Evolutionary conservation across 2,113 vertebrate genomes (phyloP), one percentile per base, ranked within the genome.

Genomic region (Menidia beryllina): DNA sequence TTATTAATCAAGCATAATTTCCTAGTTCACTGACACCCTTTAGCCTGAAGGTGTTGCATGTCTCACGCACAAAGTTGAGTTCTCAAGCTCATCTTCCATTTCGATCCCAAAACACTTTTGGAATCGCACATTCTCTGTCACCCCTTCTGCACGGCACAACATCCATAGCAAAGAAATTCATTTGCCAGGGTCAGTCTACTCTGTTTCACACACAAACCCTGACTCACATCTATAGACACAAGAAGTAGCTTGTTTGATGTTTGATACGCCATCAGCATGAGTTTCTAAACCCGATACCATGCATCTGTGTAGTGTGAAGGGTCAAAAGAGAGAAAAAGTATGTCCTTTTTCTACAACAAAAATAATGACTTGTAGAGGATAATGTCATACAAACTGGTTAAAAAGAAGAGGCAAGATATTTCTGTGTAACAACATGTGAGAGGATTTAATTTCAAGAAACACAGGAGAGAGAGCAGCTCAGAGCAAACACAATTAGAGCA

Each of bases 401-500:
- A 34, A 34, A 2, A 34, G 30, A 6, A 34, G 10, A 5, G 7
- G 10, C 30, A 34, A 34, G 5, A 1, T 34, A 34, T 47, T 45
- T 41, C 27, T 49, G 12, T 68, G n/a, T 25, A 65, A 57, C 45
- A 20, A 43, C 39, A 60, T 58, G 27, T 51, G 39, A 34, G 13
- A 49, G 53, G 34, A 34, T 47, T 75, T 4, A 24, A 23, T 20
- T 56, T 38, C 53, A 2, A 19, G 8, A 25, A 5, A 52, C 41
- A 55, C 15, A 12, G 15, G 17, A 48, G n/a, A 13, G 14, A 41
- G 27, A 23, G 53, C 19, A 48, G 34, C 25, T 61, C 65, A 65
- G 69, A 78, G 71, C 49, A 81, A 81, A 81, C 72, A 69, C 60
- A 49, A 74, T 82, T 75, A 81, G 65, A 81, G 79, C 54, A 59